Evolutionary conservation across 1,140 invertebrate species (phyloP).

Genomic region (Phymastichus coffea): DNA sequence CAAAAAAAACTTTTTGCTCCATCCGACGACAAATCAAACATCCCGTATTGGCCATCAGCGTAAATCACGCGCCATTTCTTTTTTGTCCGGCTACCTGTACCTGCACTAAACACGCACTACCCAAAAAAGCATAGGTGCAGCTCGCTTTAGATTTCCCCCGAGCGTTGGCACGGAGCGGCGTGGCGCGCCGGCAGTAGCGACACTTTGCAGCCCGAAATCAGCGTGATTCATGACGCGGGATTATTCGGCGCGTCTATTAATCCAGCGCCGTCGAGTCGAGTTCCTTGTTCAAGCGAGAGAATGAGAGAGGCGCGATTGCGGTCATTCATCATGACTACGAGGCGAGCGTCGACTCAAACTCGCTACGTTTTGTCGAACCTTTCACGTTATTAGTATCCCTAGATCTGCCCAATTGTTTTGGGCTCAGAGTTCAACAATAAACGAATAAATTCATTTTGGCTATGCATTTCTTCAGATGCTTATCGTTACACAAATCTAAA

Average conservation of each 20-base stretch:
- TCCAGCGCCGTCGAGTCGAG: neutral
- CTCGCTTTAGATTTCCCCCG: slow-evolving; percentile 15
- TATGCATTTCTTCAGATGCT: too few relatives aligned
- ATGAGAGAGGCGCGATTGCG: slow-evolving; percentile 14
- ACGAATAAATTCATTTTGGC: too few relatives aligned
- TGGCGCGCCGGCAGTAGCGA: slow-evolving; percentile 8
- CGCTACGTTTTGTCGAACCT: too few relatives aligned
- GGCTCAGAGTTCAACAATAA: too few relatives aligned
- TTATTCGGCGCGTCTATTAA: slow-evolving; percentile 27
- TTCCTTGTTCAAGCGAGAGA: neutral
- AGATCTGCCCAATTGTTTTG: too few relatives aligned
- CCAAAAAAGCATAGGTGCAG: too few relatives aligned
- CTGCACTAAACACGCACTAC: neutral
- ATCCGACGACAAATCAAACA: slow-evolving; percentile 10
- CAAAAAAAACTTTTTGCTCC: too few relatives aligned
- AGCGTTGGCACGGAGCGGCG: slow-evolving; percentile 7
- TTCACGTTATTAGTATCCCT: too few relatives aligned
- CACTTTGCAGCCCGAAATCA: slow-evolving; percentile 6
- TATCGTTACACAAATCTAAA: too few relatives aligned
- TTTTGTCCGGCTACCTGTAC: neutral
- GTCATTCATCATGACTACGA: slow-evolving; percentile 25
- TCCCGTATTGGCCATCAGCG: neutral
- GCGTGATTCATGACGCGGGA: slow-evolving; percentile 23
- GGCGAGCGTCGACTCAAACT: too few relatives aligned
- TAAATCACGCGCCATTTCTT: slow-evolving; percentile 5